phyloP scores from a whole-genome alignment of 1,140 invertebrate genomes.

The Zaprionus vittiger region DNA sequence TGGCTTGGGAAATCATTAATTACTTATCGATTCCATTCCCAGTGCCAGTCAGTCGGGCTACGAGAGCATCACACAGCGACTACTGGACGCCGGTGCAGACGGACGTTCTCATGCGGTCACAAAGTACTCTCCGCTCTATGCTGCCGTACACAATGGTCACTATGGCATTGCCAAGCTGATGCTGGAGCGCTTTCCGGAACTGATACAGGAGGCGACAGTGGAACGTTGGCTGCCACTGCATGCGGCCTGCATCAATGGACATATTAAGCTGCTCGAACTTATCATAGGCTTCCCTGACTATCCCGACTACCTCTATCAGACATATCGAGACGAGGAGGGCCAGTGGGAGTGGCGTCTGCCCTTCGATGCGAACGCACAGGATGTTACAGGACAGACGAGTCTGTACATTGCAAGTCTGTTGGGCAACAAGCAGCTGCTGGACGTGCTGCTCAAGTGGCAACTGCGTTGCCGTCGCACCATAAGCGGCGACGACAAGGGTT shows the following conservation, averaged over 20 bases:
- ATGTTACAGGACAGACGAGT: constrained; percentile 95
- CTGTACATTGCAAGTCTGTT: constrained; percentile 94
- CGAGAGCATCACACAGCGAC: constrained; percentile 90
- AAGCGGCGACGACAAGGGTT: constrained; percentile 44
- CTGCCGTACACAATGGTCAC: constrained; percentile 94
- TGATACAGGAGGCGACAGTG: constrained; percentile 90
- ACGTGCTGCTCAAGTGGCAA: constrained; percentile 90
- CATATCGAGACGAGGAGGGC: constrained; percentile 89
- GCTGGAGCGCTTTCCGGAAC: constrained; percentile 89
- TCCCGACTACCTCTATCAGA: constrained; percentile 89
- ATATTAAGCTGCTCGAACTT: constrained; percentile 90
- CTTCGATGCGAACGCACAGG: constrained; percentile 95
- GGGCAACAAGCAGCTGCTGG: constrained; percentile 92
- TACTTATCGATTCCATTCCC: not conserved
- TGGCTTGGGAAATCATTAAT: not conserved
- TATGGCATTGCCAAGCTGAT: constrained; percentile 92
- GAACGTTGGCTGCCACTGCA: constrained; percentile 97
- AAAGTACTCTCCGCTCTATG: constrained; percentile 96
- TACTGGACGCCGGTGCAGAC: constrained; percentile 93
- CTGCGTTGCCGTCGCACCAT: constrained; percentile 88
- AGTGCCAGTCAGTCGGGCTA: constrained; percentile 93
- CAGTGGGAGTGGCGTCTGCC: constrained; percentile 93
- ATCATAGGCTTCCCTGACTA: constrained; percentile 92
- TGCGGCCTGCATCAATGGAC: constrained; percentile 95
- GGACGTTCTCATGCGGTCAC: constrained; percentile 94